These are phyloP conservation scores for Melanostoma mellinum DNA, from an alignment of 2,888 invertebrate genomes.

Conservation along the genomic window DNA sequence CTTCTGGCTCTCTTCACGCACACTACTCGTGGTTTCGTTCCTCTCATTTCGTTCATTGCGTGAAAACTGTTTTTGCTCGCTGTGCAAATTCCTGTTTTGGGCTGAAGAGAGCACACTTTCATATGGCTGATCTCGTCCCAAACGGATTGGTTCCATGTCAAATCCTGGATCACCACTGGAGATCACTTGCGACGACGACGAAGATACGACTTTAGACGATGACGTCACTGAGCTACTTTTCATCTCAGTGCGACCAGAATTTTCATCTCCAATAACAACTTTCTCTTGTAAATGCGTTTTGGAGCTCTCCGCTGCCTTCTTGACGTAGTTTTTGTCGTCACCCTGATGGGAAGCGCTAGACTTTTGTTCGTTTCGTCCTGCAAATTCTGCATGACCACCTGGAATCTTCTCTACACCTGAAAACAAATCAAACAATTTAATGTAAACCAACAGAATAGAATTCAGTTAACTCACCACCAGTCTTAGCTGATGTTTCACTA, in stretches of 20 bases:
- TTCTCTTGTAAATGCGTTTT: slow-evolving; percentile 83
- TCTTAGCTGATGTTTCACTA: slow-evolving; percentile 85
- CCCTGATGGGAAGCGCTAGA: slow-evolving; percentile 84
- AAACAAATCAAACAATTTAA: slow-evolving; percentile 30
- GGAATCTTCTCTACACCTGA: slow-evolving; percentile 85
- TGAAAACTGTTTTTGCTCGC: slow-evolving; percentile 76
- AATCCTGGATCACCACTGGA: slow-evolving; percentile 69
- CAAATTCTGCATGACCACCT: slow-evolving; percentile 86
- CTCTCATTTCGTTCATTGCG: slow-evolving; percentile 77
- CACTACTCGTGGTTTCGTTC: slow-evolving; percentile 73
- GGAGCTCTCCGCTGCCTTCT: slow-evolving; percentile 82
- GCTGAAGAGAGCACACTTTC: slow-evolving; percentile 33
- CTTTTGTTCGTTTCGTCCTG: slow-evolving; percentile 85
- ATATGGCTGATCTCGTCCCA: slow-evolving; percentile 51
- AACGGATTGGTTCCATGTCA: slow-evolving; percentile 40
- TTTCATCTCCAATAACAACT: slow-evolving; percentile 83
- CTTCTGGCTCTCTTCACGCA: slow-evolving; percentile 79
- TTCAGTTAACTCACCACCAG: slow-evolving; percentile 83
- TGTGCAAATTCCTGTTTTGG: slow-evolving; percentile 42
- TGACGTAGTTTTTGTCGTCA: slow-evolving; percentile 83
- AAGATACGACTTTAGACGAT: slow-evolving; percentile 79
- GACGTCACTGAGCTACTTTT: slow-evolving; percentile 80
- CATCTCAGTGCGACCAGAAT: slow-evolving; percentile 81
- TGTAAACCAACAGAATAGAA: neutral
- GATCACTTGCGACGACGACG: slow-evolving; percentile 76